Conservation (phyloP, 2,888 invertebrate species). For the Thymelicus sylvestris region DNA sequence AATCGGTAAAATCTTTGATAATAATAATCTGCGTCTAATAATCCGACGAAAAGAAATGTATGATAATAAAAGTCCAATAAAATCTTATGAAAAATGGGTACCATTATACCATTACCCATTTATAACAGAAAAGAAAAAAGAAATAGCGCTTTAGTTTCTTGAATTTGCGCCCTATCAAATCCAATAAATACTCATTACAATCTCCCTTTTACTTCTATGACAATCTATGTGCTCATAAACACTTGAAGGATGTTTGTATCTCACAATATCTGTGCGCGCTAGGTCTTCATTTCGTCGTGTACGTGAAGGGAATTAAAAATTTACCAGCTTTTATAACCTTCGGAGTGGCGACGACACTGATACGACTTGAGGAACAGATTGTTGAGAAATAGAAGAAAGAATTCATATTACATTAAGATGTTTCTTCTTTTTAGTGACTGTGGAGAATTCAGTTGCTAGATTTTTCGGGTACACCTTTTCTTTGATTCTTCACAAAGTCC, state of each 20-base stretch:
- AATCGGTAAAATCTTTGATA: no score
- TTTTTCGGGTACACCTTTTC: no score
- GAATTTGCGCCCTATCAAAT: not conserved
- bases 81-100: no score
- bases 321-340: slow-evolving; percentile 35
- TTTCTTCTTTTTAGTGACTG: no score
- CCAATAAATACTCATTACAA: not conserved
- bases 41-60: no score
- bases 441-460: no score
- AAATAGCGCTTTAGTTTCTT: no score
- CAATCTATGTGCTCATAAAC: slow-evolving; percentile 43
- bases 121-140: no score
- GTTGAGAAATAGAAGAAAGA: not conserved
- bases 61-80: no score
- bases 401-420: not conserved
- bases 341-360: slow-evolving; percentile 2
- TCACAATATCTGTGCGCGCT: slow-evolving; percentile 48
- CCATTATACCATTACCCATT: no score
- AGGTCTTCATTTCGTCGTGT: slow-evolving; percentile 47
- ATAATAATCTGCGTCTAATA: no score
- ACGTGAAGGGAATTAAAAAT: slow-evolving; percentile 49
- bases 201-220: not conserved
- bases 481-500: no score
- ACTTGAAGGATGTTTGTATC: slow-evolving; percentile 46
- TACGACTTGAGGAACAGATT: not conserved